phyloP scores from a whole-genome alignment of 1,140 invertebrate species.

The Cyclargus thomasi region DNA sequence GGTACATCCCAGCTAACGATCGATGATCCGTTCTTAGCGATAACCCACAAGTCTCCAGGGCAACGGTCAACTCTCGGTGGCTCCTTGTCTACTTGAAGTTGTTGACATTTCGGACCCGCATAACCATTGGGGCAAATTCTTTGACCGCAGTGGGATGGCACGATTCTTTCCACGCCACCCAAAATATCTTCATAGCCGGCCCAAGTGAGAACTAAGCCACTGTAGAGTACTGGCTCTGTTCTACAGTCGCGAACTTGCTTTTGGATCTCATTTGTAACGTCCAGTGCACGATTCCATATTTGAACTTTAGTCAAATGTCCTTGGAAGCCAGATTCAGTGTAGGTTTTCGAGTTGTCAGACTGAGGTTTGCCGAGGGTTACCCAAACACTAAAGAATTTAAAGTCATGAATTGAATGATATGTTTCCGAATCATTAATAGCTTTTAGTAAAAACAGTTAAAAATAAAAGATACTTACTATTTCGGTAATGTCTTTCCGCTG shows the following conservation, averaged over 20 bases:
- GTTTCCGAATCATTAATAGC: not conserved
- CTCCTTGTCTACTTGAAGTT: conserved; percentile 89
- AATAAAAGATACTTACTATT: conserved; percentile 80
- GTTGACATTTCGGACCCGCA: conserved; percentile 87
- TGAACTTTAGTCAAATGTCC: conserved; percentile 96
- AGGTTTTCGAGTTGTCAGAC: conserved; percentile 82
- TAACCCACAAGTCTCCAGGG: conserved; percentile 95
- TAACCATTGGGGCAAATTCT: conserved; percentile 90
- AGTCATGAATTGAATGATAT: not conserved
- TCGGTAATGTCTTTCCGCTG: conserved; percentile 83
- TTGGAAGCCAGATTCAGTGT: conserved; percentile 92
- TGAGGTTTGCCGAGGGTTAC: conserved; percentile 93
- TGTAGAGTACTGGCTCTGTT: conserved; percentile 92
- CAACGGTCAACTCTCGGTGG: conserved; percentile 92
- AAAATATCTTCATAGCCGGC: conserved; percentile 91
- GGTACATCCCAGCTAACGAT: conserved; percentile 97
- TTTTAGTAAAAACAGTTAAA: not conserved
- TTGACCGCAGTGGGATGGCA: conserved; percentile 93
- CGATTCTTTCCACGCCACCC: conserved; percentile 93
- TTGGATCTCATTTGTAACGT: conserved; percentile 94
- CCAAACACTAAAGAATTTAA: conserved; percentile 83
- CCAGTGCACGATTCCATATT: conserved; percentile 93
- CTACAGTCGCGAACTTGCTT: conserved; percentile 94
- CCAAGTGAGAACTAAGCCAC: conserved; percentile 91
- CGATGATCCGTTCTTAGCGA: conserved; percentile 92